Conservation (phyloP, 2,797 vertebrate genomes). For the Austrolebias charrua region DNA sequence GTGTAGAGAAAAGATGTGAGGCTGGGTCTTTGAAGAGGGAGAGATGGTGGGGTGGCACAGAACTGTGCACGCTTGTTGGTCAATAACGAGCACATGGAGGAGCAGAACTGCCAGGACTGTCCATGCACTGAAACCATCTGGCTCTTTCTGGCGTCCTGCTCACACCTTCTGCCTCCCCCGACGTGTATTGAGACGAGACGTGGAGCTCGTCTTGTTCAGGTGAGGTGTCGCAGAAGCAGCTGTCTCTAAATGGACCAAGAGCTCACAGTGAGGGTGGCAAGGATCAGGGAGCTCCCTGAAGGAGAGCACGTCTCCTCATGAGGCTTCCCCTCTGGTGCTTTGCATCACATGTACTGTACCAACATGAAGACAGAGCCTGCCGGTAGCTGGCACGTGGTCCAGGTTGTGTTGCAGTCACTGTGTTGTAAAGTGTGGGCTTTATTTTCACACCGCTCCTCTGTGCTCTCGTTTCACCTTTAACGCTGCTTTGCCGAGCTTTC, state of each 20-base stretch:
- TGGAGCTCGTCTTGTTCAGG: conserved; percentile 26
- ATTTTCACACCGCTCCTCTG: not conserved
- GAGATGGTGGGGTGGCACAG: conserved; percentile 9
- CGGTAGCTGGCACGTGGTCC: not conserved
- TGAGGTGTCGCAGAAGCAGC: not conserved
- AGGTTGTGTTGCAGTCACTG: conserved; percentile 1
- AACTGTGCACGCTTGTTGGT: conserved; percentile 34
- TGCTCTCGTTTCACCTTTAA: not conserved
- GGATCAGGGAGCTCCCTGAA: conserved; percentile 1
- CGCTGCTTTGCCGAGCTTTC: not conserved
- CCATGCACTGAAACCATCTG: conserved; percentile 31
- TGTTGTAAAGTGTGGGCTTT: not conserved
- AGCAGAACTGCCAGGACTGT: conserved; percentile 24
- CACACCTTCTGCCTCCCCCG: not conserved
- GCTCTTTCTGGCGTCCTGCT: conserved; percentile 14
- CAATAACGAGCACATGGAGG: conserved; percentile 37
- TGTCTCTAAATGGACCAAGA: not conserved
- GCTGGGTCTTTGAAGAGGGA: conserved; percentile 1
- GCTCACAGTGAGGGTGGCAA: not conserved
- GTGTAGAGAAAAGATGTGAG: conserved; percentile 29
- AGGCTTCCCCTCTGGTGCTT: not conserved
- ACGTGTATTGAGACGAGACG: conserved; percentile 43
- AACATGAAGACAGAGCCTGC: not conserved
- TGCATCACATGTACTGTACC: not conserved
- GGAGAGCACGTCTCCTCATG: not conserved